Evolutionary conservation across 2,888 invertebrate species (phyloP).

Genomic region (Cosmorhoe ocellata): DNA sequence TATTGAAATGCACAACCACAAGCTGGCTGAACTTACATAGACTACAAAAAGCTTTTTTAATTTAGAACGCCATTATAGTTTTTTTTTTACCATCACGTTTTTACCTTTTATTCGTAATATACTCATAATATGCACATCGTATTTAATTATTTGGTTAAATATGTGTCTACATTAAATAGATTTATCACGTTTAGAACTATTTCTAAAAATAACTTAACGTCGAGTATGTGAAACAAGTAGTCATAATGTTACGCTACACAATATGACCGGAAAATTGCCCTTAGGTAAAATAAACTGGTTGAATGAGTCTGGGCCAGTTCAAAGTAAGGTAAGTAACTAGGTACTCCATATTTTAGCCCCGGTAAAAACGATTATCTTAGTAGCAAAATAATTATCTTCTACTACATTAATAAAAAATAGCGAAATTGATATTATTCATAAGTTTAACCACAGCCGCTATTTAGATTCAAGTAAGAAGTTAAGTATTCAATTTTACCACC

Average conservation of each 20-base stretch:
- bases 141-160: slow-evolving; percentile 7
- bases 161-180: slow-evolving; percentile 5
- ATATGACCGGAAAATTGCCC: background rate
- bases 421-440: slow-evolving; percentile 10
- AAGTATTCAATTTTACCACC: slow-evolving; percentile 2
- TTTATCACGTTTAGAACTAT: background rate
- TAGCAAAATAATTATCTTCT: slow-evolving; percentile 42
- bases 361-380: slow-evolving; percentile 11
- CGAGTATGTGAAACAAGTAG: no score
- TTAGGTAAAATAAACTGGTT: background rate
- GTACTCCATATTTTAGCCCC: background rate
- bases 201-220: background rate
- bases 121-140: slow-evolving; percentile 1
- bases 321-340: no score
- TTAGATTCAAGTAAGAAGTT: slow-evolving; percentile 8
- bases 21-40: no score
- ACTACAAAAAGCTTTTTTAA: background rate
- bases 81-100: background rate
- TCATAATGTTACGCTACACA: no score
- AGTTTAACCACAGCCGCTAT: slow-evolving; percentile 25
- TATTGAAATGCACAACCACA: no score
- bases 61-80: background rate
- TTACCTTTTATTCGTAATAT: background rate
- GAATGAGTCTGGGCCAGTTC: background rate
- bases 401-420: slow-evolving; percentile 27